phyloP scores from a whole-genome alignment of 2,888 invertebrate species.

The Perizoma affinitatum region DNA sequence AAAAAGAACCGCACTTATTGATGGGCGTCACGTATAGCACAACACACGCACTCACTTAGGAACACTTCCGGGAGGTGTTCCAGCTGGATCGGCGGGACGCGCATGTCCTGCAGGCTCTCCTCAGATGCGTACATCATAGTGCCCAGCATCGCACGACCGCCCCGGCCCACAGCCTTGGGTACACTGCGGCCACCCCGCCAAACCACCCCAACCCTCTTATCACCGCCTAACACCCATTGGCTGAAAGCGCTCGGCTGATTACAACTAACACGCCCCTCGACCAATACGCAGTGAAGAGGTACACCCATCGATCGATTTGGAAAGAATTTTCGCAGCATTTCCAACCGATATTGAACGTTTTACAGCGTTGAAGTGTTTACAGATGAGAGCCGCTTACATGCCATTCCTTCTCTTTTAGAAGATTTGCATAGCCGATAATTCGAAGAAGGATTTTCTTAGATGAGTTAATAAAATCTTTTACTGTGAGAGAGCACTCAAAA shows the following conservation, averaged over 20 bases:
- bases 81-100: constrained; percentile 89
- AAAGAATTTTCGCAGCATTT: constrained; percentile 70
- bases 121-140: constrained; percentile 80
- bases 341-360: constrained; percentile 71
- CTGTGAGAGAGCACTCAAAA: background rate
- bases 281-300: constrained; percentile 64
- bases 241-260: constrained; percentile 63
- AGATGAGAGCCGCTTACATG: constrained; percentile 56
- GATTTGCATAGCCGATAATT: constrained; percentile 41
- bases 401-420: constrained; percentile 43
- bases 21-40: constrained; percentile 33
- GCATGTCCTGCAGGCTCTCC: constrained; percentile 82
- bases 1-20: no score
- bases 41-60: constrained; percentile 71
- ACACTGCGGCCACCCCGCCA: constrained; percentile 73
- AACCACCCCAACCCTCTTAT: constrained; percentile 80
- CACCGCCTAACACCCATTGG: constrained; percentile 68
- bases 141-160: constrained; percentile 75
- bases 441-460: constrained; percentile 19
- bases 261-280: constrained; percentile 76
- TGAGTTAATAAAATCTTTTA: constrained; percentile 19
- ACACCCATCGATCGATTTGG: constrained; percentile 79
- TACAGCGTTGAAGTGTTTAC: constrained; percentile 65
- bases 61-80: constrained; percentile 90
- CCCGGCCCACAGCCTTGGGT: constrained; percentile 64